Evolutionary conservation across 2,888 invertebrate genomes (phyloP), one percentile per base, ranked within the genome.

Genomic region (Dendrolimus pini): DNA sequence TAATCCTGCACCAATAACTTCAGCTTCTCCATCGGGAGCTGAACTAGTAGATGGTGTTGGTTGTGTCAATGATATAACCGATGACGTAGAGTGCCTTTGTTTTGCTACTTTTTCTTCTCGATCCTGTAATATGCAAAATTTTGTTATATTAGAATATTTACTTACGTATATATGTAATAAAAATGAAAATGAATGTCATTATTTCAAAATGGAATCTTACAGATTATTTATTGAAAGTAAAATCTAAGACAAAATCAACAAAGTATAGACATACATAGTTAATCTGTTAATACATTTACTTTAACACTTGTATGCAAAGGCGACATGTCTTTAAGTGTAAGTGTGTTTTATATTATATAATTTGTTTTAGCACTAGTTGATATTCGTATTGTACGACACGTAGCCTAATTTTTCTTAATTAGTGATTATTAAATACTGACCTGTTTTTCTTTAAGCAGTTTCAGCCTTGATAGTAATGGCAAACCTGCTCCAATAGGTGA

Each of bases 401-500:
- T 30, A 30, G 30, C 30, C 30, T 30, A 3, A 30, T 30, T 30
- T 18, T 30, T 30, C 30, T 30, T 30, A 6, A 30, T 30, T 30
- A 30, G 30, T 30, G 30, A 30, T 30, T 0, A 30, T 42, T 30
- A 10, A 13, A 14, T 52, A 41, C 14, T 57, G 68, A 94, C 95
- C 85, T 97, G 96, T 81, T 96, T 96, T 78, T 97, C 96, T 80
- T 96, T 96, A 0, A 97, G 91, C 54, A 97, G 85, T 71, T 96
- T 94, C 56, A 97, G 85, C 59, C 97, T 90, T 54, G 96, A 94
- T 9, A 97, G 83, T 41, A 97, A 83, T 0, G 97, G 97, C 58
- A 97, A 84, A 0, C 97, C 97, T 7, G 96, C 97, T 53, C 97
- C 97, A 61, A 97, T 92, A 0, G 96, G 95, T 56, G 95, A 95